These are phyloP conservation scores for Allophyes oxyacanthae DNA, from an alignment of 2,888 invertebrate species.

Conservation along the genomic window DNA sequence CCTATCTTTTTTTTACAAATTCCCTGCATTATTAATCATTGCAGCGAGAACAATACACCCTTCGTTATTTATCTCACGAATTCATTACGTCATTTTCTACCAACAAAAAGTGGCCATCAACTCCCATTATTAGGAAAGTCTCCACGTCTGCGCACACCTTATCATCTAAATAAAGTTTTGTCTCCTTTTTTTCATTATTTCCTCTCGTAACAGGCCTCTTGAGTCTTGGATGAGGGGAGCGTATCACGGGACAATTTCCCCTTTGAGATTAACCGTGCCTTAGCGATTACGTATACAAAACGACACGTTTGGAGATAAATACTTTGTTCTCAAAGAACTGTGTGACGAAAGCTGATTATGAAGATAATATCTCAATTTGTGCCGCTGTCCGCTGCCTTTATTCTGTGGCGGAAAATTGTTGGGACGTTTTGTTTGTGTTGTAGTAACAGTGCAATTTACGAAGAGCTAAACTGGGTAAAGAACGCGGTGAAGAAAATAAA, in stretches of 20 bases:
- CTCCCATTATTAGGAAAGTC: conserved; percentile 32
- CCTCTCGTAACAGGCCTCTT: conserved; percentile 45
- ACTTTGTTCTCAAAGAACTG: conserved; percentile 57
- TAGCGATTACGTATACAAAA: conserved; percentile 63
- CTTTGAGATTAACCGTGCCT: conserved; percentile 67
- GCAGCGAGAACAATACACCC: conserved; percentile 35
- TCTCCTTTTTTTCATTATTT: conserved; percentile 59
- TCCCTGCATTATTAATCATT: conserved; percentile 38
- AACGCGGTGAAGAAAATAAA: too few relatives aligned
- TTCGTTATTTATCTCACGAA: conserved; percentile 38
- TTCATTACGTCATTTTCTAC: conserved; percentile 29
- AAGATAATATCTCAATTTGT: conserved; percentile 53
- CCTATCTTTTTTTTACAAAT: too few relatives aligned
- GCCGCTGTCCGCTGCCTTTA: conserved; percentile 25
- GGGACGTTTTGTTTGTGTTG: conserved; percentile 4
- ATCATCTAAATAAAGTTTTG: conserved; percentile 48
- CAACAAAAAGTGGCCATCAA: conserved; percentile 40
- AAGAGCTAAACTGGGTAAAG: too few relatives aligned
- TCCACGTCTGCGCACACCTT: conserved; percentile 39
- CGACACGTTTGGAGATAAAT: conserved; percentile 54
- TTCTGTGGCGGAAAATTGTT: conserved; percentile 18
- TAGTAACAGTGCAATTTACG: conserved; percentile 17
- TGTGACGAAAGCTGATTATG: conserved; percentile 38
- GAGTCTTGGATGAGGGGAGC: conserved; percentile 67
- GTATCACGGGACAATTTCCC: conserved; percentile 81